Evolutionary conservation across 2,888 invertebrate species (phyloP), one percentile per base, ranked within the genome.

Genomic region (Exephanes ischioxanthus): DNA sequence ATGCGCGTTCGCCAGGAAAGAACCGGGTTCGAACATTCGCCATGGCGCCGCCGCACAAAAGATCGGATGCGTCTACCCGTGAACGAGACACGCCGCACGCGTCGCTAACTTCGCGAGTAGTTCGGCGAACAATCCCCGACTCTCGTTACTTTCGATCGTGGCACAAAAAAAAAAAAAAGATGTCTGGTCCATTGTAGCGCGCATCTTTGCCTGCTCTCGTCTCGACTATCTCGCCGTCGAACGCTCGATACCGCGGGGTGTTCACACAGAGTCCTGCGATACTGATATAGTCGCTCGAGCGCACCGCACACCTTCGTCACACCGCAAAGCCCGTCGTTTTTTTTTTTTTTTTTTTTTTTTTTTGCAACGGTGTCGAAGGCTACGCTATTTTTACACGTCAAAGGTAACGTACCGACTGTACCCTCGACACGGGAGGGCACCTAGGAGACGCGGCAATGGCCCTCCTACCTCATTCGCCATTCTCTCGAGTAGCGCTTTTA

Each of bases 1-100:
- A 22, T 45, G 78, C 72, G 19, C 68, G 22, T 58, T 71, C 45
- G 53, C 78, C 58, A 81, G 72, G 77, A 71, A 75, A 75, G 68
- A 63, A 66, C 26, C 70, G 53, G 71, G 66, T 76, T 48, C 71
- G 68, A 67, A 68, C 16, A 53, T 48, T 78, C 66, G 61, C 11
- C 30, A n/a, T 5, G 30, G 22, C 33, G 33, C 30, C 6, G 45
- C 26, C 63, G 33, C 48, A 76, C 66, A 76, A 76, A 76, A 48
- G 75, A 51, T 11, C 48, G 19, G 63, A 63, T 63, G 16, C 26
- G 14, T 14, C 61, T n/a, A 19, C 19, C 19, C 19, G 51, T 26
- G 45, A 63, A 14, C 73, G 51, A 33, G 19, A 30, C 30, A 6
- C 30, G 4, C 16, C 26, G 14, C 48, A 6, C 63, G 33, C 45